phyloP scores from a whole-genome alignment of 2,113 vertebrate species.

The Crotalus tigris region DNA sequence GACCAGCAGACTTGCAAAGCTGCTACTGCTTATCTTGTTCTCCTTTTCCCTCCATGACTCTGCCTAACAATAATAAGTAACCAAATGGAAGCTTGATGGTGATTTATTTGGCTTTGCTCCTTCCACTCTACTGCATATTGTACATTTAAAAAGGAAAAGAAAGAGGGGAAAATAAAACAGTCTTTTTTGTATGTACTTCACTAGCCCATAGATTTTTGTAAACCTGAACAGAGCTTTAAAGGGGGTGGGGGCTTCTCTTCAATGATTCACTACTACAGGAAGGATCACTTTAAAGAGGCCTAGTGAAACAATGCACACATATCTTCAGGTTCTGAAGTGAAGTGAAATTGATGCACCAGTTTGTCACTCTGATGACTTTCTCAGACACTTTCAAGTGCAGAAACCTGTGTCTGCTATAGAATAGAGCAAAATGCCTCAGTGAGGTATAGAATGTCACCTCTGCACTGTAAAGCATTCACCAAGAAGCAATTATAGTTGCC shows the following conservation, averaged over 20 bases:
- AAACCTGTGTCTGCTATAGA: neutral
- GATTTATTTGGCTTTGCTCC: neutral
- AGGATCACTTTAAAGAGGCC: neutral
- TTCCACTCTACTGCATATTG: neutral
- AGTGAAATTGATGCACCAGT: neutral
- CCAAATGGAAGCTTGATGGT: neutral
- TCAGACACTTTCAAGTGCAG: neutral
- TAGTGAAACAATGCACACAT: neutral
- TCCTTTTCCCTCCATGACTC: neutral
- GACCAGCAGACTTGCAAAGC: neutral
- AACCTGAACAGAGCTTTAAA: neutral
- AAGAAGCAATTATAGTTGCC: neutral
- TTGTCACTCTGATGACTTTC: neutral
- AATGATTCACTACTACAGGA: neutral
- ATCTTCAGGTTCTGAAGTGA: neutral
- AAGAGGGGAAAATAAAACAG: neutral
- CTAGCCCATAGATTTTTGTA: neutral
- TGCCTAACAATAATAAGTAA: neutral
- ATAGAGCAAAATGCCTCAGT: neutral
- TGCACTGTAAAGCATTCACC: neutral
- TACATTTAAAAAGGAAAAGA: neutral
- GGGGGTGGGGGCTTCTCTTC: neutral
- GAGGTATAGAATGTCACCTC: neutral
- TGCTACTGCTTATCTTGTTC: neutral
- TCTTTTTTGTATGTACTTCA: neutral